These are phyloP conservation scores for Hypomecis punctinalis DNA, from an alignment of 2,888 invertebrate genomes.

Conservation along the genomic window DNA sequence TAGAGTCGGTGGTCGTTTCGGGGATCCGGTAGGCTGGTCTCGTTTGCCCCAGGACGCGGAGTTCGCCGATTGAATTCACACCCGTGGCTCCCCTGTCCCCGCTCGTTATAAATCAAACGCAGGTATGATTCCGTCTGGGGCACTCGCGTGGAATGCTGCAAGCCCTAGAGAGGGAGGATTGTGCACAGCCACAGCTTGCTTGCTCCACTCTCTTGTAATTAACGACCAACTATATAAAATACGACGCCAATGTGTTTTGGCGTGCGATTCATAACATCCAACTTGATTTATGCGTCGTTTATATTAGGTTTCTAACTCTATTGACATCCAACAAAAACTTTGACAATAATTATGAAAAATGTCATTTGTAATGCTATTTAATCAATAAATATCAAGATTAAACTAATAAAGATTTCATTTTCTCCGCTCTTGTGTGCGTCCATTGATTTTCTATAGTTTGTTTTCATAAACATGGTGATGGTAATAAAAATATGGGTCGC, in stretches of 20 bases:
- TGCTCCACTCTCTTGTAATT: slow-evolving; percentile 50
- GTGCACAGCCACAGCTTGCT: slow-evolving; percentile 41
- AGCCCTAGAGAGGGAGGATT: slow-evolving; percentile 60
- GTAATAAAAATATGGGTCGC: slow-evolving; percentile 67
- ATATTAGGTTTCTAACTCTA: slow-evolving; percentile 35
- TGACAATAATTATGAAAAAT: slow-evolving; percentile 54
- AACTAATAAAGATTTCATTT: slow-evolving; percentile 66
- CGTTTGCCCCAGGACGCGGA: slow-evolving; percentile 63
- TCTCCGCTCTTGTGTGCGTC: slow-evolving; percentile 56
- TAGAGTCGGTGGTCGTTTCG: slow-evolving; percentile 45
- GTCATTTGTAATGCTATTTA: slow-evolving; percentile 56
- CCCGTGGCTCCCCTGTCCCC: slow-evolving; percentile 75
- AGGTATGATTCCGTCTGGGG: slow-evolving; percentile 77
- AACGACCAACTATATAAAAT: slow-evolving; percentile 41
- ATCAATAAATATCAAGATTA: slow-evolving; percentile 68
- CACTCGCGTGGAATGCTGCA: slow-evolving; percentile 71
- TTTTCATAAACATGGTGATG: slow-evolving; percentile 67
- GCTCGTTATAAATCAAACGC: slow-evolving; percentile 82
- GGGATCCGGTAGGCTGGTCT: slow-evolving; percentile 58
- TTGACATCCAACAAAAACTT: slow-evolving; percentile 39
- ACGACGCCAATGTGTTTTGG: slow-evolving; percentile 29
- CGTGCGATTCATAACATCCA: slow-evolving; percentile 26
- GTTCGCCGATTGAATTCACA: slow-evolving; percentile 76
- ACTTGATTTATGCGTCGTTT: slow-evolving; percentile 28
- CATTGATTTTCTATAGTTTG: slow-evolving; percentile 64